Evolutionary conservation across 2,113 vertebrate genomes (phyloP), one percentile per base, ranked within the genome.

Genomic region (Dinomys branickii): DNA sequence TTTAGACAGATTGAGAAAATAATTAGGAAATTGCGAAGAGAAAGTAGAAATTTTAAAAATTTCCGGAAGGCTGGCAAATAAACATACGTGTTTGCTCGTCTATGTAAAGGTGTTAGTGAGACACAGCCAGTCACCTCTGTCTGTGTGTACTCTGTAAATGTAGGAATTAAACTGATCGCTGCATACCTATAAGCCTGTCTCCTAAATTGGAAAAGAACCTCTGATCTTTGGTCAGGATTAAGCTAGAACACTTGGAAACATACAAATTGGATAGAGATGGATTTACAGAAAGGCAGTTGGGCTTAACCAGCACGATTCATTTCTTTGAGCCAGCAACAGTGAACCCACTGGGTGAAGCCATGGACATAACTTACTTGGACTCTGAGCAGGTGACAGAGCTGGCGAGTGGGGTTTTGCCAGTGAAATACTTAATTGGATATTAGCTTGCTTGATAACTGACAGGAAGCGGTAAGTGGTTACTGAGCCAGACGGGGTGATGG

Each of bases 271-370:
- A 92, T 89, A 24, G 96, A 93, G 30, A 20, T 26, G 38, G 92
- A 96, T 96, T 98, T 97, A 84, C 78, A 96, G 97, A 97, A 83
- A 89, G 87, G 52, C 92, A 65, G 92, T 88, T 14, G 26, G 7
- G 1, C 65, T 98, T 97, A 85, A 90, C 93, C 96, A 97, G 97
- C 71, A 50, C 17, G 24, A 96, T 97, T 97, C 33, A 97, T 97
- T 97, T 96, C 97, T 95, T 92, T 50, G 82, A 92, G 56, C 84
- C 87, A n/a, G 82, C 92, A 95, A 88, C 95, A 97, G 1, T 95
- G 97, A 97, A 85, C 84, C 95, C 92, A 2, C 85, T 38, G 95
- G 90, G 69, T 83, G 54, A 98, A 96, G 93, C 65, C 52, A 0
- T 81, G 85, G 81, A 85, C 65, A 41, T 94, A 63, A 95, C 96